These are phyloP conservation scores for Carassius auratus DNA, from an alignment of 2,113 vertebrate species.

Conservation along the genomic window DNA sequence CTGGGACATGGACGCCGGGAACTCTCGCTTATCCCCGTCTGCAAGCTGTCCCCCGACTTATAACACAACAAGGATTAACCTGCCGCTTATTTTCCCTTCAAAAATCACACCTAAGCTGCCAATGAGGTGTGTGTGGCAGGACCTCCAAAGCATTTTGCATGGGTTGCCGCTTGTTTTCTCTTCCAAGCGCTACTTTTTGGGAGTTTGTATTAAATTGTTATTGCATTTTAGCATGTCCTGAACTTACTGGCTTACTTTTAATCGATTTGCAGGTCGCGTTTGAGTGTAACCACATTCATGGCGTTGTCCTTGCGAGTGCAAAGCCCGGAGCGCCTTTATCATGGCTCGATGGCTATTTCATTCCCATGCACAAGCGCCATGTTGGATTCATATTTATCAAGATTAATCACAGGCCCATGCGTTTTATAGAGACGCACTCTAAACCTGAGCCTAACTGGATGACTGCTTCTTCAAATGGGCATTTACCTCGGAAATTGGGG, in stretches of 20 bases:
- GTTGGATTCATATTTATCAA: conserved; percentile 87
- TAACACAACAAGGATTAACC: conserved; percentile 84
- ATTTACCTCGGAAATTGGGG: conserved; percentile 99
- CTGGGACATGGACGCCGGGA: conserved; percentile 82
- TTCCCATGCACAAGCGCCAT: conserved; percentile 75
- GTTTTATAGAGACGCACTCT: conserved; percentile 89
- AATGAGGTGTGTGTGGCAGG: conserved; percentile 63
- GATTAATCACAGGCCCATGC: conserved; percentile 88
- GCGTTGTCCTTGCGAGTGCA: conserved; percentile 55
- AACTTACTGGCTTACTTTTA: neutral
- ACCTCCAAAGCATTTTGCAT: conserved; percentile 33
- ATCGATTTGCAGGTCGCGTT: neutral
- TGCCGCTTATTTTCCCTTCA: conserved; percentile 86
- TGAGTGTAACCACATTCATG: conserved; percentile 13
- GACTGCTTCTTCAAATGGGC: conserved; percentile 99
- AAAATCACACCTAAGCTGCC: conserved; percentile 54
- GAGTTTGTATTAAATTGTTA: neutral
- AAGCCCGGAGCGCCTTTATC: conserved; percentile 68
- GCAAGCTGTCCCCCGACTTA: conserved; percentile 90
- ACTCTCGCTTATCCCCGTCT: conserved; percentile 87
- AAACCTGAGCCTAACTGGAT: conserved; percentile 98
- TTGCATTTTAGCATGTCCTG: neutral
- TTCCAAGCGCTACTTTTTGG: conserved; percentile 12
- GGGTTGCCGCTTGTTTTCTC: conserved; percentile 31
- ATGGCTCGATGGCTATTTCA: conserved; percentile 75